These are phyloP conservation scores for Temnothorax unifasciatus DNA, from an alignment of 2,888 invertebrate species.

Conservation along the genomic window DNA sequence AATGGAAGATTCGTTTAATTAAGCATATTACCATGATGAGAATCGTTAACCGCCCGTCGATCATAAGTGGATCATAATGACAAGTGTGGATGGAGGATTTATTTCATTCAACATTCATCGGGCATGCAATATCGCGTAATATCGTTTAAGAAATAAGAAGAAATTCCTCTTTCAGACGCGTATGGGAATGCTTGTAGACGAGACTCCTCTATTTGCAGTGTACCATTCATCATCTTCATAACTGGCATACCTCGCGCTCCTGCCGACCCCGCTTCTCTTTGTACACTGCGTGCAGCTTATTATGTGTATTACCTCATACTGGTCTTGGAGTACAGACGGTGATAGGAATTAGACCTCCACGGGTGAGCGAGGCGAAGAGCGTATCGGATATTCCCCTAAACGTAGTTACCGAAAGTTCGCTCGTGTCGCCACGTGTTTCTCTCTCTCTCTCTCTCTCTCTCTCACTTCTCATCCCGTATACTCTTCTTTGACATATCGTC, in stretches of 20 bases:
- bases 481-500: constrained; percentile 36
- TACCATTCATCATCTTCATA: constrained; percentile 48
- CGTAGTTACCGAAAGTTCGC: constrained; percentile 37
- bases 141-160: neutral
- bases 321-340: neutral
- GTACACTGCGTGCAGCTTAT: constrained; percentile 36
- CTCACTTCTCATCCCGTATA: neutral
- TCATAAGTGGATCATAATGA: neutral
- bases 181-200: neutral
- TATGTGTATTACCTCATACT: constrained; percentile 17
- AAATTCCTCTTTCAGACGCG: neutral
- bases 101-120: neutral
- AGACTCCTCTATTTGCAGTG: neutral
- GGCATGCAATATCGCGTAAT: neutral
- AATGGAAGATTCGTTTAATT: constrained; percentile 18
- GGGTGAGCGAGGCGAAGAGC: no score
- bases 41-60: neutral
- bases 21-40: neutral
- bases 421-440: neutral
- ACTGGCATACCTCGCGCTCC: neutral
- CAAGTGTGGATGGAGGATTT: neutral
- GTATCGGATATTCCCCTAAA: constrained; percentile 17
- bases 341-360: constrained; percentile 26
- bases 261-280: constrained; percentile 20
- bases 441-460: neutral